Percentiles rank a stretch among this genome's conserved stretches.
Conservation (phyloP, 2,113 vertebrate species). For the Bungarus multicinctus region DNA sequence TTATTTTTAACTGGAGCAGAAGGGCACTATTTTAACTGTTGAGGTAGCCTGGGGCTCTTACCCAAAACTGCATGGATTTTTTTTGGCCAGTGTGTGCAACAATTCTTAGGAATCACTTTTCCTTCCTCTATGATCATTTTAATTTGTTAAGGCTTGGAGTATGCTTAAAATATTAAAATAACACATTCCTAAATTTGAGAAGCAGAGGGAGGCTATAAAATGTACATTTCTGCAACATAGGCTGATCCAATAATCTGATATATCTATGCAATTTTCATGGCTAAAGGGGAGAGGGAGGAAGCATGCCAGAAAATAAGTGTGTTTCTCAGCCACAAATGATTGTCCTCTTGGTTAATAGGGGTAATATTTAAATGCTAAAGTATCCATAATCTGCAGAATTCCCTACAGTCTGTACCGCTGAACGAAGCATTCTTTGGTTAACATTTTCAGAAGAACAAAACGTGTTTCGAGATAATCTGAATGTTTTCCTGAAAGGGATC, state of each 20-base stretch:
- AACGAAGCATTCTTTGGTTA: not conserved
- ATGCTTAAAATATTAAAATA: not conserved
- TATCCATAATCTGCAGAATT: not conserved
- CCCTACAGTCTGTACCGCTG: not conserved
- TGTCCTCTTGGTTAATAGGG: not conserved
- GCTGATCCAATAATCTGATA: not conserved
- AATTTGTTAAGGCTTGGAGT: not conserved
- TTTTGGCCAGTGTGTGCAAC: not conserved
- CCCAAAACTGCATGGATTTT: not conserved
- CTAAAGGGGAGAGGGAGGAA: not conserved
- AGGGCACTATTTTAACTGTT: not conserved
- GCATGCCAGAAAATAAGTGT: not conserved
- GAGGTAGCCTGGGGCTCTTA: not conserved
- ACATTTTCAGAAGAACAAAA: not conserved
- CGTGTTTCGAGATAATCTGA: not conserved
- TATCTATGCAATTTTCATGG: not conserved
- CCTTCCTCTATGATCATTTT: not conserved
- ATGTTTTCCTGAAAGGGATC: not conserved
- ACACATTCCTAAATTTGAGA: not conserved
- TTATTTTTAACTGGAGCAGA: not conserved
- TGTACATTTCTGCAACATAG: not conserved
- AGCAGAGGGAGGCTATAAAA: not conserved
- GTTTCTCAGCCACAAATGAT: not conserved
- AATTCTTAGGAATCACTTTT: not conserved
- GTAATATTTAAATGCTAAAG: not conserved